These are phyloP conservation scores for Phrynocephalus guinanensis DNA, from an alignment of 2,797 vertebrate genomes.

Conservation along the genomic window DNA sequence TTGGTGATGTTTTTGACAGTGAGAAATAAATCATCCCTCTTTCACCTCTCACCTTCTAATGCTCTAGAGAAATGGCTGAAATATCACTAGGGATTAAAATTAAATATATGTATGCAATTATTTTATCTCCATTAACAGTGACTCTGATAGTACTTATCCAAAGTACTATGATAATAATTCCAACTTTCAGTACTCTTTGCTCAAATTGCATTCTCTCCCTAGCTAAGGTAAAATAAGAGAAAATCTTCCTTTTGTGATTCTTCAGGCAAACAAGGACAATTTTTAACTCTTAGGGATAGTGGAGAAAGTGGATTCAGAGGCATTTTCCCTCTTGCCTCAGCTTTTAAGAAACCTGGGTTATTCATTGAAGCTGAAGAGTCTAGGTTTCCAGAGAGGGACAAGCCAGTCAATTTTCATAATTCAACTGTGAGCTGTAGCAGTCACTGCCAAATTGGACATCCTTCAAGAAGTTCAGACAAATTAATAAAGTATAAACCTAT, in stretches of 20 bases:
- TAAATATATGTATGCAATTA: conserved; percentile 27
- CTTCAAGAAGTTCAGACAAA: not conserved
- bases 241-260: not conserved
- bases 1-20: conserved; percentile 31
- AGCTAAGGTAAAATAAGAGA: not conserved
- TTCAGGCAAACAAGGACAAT: not conserved
- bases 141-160: conserved; percentile 14
- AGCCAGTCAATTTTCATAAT: not conserved
- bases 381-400: too few relatives aligned
- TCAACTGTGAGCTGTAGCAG: too few relatives aligned
- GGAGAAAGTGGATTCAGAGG: not conserved
- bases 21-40: conserved; percentile 42
- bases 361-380: too few relatives aligned
- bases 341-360: too few relatives aligned
- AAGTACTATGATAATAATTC: conserved; percentile 20
- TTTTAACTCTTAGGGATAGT: not conserved
- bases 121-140: conserved; percentile 36
- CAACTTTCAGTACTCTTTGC: not conserved
- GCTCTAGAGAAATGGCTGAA: conserved; percentile 41
- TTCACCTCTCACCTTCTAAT: conserved; percentile 44
- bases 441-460: not conserved
- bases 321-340: too few relatives aligned
- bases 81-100: conserved; percentile 36
- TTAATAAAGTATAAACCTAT: not conserved
- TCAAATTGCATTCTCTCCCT: not conserved